phyloP scores from a whole-genome alignment of 2,113 vertebrate genomes.

The Ploceus nigricollis region DNA sequence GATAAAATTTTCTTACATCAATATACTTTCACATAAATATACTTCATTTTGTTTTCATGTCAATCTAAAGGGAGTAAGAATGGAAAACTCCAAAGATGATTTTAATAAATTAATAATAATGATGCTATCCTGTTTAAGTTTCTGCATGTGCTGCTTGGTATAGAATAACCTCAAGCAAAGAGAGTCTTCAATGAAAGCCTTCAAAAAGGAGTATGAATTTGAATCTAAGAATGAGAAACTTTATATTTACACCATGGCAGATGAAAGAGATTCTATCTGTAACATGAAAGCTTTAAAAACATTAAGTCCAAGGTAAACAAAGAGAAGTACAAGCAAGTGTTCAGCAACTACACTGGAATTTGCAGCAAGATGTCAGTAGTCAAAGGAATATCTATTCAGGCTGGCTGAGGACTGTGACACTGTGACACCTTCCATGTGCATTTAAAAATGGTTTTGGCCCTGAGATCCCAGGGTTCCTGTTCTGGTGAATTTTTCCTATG shows the following conservation, averaged over 20 bases:
- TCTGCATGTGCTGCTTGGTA: neutral
- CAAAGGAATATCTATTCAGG: neutral
- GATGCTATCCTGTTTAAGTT: neutral
- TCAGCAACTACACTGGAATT: neutral
- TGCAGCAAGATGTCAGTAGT: neutral
- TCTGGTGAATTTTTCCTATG: neutral
- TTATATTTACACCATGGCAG: neutral
- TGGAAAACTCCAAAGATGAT: neutral
- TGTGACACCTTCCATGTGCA: neutral
- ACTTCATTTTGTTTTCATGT: neutral
- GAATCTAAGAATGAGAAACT: conserved; percentile 20
- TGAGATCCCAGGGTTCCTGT: neutral
- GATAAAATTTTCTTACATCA: conserved; percentile 21
- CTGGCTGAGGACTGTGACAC: neutral
- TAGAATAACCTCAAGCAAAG: conserved; percentile 1
- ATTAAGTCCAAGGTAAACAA: neutral
- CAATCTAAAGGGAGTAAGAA: neutral
- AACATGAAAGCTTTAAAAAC: neutral
- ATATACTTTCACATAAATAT: neutral
- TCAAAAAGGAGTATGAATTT: neutral
- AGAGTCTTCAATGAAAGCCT: neutral
- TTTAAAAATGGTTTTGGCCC: neutral
- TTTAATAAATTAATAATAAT: conserved; percentile 54
- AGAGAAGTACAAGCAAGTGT: neutral
- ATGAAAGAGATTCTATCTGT: conserved; percentile 15